A percentile compares a stretch with the other conserved stretches of the same genome.
phyloP scores from a whole-genome alignment of 2,797 vertebrate species.

The Furcifer pardalis region DNA sequence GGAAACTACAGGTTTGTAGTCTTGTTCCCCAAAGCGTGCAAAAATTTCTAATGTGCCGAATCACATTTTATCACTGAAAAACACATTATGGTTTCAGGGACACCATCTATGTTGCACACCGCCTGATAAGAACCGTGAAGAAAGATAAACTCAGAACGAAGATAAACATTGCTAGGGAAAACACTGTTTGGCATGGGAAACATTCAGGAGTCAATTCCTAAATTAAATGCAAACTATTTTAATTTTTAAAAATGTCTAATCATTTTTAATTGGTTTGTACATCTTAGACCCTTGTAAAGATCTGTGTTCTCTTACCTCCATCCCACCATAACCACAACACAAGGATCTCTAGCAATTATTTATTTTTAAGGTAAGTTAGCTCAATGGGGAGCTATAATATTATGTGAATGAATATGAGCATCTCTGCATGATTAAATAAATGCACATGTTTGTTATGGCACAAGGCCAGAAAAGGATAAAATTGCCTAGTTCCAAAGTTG shows the following conservation, averaged over 20 bases:
- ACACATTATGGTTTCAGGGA: not conserved
- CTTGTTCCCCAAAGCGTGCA: constrained; percentile 3
- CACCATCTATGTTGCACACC: not conserved
- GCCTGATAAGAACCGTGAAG: not conserved
- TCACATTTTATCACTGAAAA: constrained; percentile 1
- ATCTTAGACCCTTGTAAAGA: not conserved
- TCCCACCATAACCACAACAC: not conserved
- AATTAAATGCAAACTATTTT: not conserved
- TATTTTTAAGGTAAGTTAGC: constrained; percentile 41
- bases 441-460: constrained; percentile 19
- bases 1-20: constrained; percentile 5
- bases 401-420: constrained; percentile 28
- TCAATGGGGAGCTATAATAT: constrained; percentile 23
- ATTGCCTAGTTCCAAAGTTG: not conserved
- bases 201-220: not conserved
- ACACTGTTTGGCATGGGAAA: not conserved
- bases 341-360: constrained; percentile 19
- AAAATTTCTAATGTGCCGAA: not conserved
- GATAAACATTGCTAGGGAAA: not conserved
- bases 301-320: not conserved
- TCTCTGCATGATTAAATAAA: constrained; percentile 34
- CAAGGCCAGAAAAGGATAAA: constrained; percentile 17
- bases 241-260: not conserved
- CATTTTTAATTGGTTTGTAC: not conserved
- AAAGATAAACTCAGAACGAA: constrained; percentile 1